phyloP scores from a whole-genome alignment of 2,888 invertebrate genomes.

The Trachelus iudaicus region DNA sequence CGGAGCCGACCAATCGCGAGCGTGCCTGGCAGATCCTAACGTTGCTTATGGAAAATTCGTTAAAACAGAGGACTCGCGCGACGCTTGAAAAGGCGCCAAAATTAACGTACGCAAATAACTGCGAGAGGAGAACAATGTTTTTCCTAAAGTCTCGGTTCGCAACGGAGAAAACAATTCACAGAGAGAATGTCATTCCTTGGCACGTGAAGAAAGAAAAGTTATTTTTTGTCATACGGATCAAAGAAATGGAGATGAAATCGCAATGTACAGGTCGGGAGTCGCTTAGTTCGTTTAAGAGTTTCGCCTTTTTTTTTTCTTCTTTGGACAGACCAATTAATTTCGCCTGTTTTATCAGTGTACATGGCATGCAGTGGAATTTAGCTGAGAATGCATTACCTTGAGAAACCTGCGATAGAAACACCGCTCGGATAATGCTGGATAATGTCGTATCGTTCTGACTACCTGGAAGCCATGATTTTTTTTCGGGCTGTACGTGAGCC shows the following conservation, averaged over 20 bases:
- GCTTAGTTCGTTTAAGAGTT: background rate
- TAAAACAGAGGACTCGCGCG: background rate
- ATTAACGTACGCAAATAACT: conserved; percentile 25
- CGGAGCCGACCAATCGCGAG: background rate
- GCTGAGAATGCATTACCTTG: background rate
- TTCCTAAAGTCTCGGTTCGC: background rate
- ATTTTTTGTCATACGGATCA: background rate
- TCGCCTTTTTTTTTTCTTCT: background rate
- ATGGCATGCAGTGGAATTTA: background rate
- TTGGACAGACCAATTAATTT: background rate
- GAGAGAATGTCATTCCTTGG: background rate
- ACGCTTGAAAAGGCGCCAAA: conserved; percentile 34
- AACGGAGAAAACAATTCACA: background rate
- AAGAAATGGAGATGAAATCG: background rate
- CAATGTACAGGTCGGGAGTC: background rate
- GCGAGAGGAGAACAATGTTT: conserved; percentile 23
- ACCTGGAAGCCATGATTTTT: background rate
- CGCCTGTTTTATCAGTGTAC: background rate
- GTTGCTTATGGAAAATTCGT: background rate
- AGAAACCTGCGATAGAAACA: background rate
- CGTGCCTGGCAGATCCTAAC: background rate
- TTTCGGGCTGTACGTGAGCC: background rate
- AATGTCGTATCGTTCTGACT: background rate
- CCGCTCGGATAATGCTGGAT: background rate
- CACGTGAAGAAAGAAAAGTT: conserved; percentile 12